A percentile compares a stretch with the other conserved stretches of the same genome.
Evolutionary conservation across 2,797 vertebrate species (phyloP).

Genomic region (Schizothorax lantsangensis): DNA sequence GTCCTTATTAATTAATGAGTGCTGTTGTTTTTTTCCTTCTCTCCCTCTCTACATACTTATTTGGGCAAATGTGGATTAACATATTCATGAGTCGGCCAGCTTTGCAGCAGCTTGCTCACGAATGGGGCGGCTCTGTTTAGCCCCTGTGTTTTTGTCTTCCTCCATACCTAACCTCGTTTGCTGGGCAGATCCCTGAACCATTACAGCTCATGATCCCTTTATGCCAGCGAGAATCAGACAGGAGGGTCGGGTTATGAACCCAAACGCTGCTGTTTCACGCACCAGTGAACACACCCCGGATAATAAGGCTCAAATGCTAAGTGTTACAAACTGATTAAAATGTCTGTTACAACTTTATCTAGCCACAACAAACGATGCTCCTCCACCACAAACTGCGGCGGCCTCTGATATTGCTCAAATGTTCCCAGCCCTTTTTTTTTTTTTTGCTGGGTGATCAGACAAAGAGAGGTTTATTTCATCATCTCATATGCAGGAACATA

Average conservation of each 20-base stretch:
- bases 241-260: constrained; percentile 57
- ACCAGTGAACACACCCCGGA: constrained; percentile 74
- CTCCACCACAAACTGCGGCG: constrained; percentile 52
- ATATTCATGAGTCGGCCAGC: constrained; percentile 84
- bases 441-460: background rate
- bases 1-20: constrained; percentile 83
- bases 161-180: constrained; percentile 80
- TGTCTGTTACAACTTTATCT: constrained; percentile 75
- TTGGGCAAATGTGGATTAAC: constrained; percentile 79
- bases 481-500: constrained; percentile 5
- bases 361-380: constrained; percentile 73
- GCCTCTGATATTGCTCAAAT: constrained; percentile 9
- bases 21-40: constrained; percentile 55
- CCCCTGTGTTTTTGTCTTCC: constrained; percentile 76
- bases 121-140: constrained; percentile 77
- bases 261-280: constrained; percentile 76
- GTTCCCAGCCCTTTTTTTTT: constrained; percentile 14
- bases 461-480: constrained; percentile 25
- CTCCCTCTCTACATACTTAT: constrained; percentile 34
- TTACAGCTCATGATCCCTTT: constrained; percentile 76
- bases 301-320: constrained; percentile 73
- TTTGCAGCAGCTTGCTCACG: constrained; percentile 81
- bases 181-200: constrained; percentile 73
- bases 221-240: constrained; percentile 61
- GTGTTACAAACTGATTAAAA: constrained; percentile 79